A percentile compares a stretch with the other conserved stretches of the same genome.
phyloP scores from a whole-genome alignment of 2,113 vertebrate genomes.

The Nothocercus julius region DNA sequence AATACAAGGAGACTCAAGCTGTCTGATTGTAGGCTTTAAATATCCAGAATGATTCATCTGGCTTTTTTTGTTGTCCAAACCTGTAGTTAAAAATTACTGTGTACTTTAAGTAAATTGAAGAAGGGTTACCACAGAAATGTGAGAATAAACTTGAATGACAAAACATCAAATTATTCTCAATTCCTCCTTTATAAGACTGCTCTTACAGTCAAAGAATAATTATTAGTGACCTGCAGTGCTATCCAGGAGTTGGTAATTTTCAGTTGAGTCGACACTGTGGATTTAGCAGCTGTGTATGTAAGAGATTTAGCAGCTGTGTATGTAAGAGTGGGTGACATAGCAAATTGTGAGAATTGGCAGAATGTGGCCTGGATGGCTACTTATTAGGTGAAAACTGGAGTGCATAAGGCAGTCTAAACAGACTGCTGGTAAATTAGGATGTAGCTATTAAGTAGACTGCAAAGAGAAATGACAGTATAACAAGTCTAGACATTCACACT shows the following conservation, averaged over 20 bases:
- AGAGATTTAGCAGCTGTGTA: slow-evolving; percentile 69
- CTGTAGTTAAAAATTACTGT: slow-evolving; percentile 67
- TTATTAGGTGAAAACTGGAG: slow-evolving; percentile 33
- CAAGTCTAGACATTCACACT: not conserved
- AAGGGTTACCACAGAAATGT: slow-evolving; percentile 50
- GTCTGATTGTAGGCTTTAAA: slow-evolving; percentile 71
- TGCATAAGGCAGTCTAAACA: slow-evolving; percentile 34
- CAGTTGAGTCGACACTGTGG: slow-evolving; percentile 9
- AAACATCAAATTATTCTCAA: slow-evolving; percentile 54
- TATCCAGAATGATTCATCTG: slow-evolving; percentile 63
- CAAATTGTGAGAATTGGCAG: slow-evolving; percentile 59
- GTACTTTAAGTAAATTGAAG: slow-evolving; percentile 60
- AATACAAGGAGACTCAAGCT: slow-evolving; percentile 59
- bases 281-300: slow-evolving; percentile 66
- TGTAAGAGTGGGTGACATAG: slow-evolving; percentile 59
- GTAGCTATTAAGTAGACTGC: slow-evolving; percentile 8
- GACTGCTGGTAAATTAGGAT: slow-evolving; percentile 23
- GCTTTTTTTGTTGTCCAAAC: slow-evolving; percentile 65
- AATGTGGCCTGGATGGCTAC: slow-evolving; percentile 46
- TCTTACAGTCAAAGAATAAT: slow-evolving; percentile 45
- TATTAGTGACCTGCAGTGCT: slow-evolving; percentile 57
- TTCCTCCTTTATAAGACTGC: slow-evolving; percentile 19
- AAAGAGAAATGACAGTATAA: slow-evolving; percentile 1
- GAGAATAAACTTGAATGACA: slow-evolving; percentile 65
- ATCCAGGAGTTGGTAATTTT: slow-evolving; percentile 55